Conservation (phyloP, 2,113 vertebrate genomes). For the Chlorodrepanis virens region DNA sequence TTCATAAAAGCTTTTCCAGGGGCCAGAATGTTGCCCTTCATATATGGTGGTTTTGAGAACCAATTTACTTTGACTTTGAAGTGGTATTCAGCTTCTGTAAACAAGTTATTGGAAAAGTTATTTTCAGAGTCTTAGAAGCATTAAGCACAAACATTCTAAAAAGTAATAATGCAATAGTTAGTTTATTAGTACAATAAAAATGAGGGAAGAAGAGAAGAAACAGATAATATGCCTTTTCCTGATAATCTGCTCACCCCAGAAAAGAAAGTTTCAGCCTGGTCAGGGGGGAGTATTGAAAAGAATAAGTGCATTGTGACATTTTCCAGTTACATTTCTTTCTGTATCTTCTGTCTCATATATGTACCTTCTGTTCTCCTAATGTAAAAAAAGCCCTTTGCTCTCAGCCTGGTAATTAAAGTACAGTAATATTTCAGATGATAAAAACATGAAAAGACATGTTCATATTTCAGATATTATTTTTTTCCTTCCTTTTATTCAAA, state of each 20-base stretch:
- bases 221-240: background rate
- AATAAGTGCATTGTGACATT: background rate
- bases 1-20: background rate
- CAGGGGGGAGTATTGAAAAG: background rate
- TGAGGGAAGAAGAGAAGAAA: background rate
- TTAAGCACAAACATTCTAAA: background rate
- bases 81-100: background rate
- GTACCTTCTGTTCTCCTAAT: background rate
- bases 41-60: background rate
- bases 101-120: background rate
- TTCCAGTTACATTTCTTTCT: background rate
- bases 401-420: slow-evolving; percentile 21
- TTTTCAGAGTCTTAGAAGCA: background rate
- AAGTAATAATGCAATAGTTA: background rate
- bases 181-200: background rate
- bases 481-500: background rate
- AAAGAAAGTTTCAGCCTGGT: background rate
- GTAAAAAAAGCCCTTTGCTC: slow-evolving; percentile 7
- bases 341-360: background rate
- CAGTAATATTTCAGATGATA: background rate
- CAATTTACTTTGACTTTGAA: background rate
- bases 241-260: background rate
- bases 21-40: background rate
- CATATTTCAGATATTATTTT: background rate
- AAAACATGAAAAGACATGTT: background rate